Conservation (phyloP, 2,797 vertebrate genomes). For the Mus minutoides region DNA sequence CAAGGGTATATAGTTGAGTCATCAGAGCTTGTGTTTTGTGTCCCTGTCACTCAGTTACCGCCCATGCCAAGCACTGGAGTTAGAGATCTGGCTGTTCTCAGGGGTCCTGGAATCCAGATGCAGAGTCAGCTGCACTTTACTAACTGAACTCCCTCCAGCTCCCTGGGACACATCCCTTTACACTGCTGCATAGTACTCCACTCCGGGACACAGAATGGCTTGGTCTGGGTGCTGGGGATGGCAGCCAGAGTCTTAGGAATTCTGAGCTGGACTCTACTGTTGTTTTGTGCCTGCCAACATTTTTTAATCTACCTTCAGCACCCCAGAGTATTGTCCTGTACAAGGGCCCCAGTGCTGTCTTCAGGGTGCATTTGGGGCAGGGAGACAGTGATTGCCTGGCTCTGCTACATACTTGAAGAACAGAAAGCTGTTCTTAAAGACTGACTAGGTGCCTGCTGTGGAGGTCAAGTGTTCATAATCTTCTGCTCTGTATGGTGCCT, state of each 20-base stretch:
- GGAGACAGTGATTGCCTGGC: neutral
- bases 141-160: neutral
- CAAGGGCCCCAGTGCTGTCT: neutral
- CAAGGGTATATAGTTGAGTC: neutral
- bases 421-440: neutral
- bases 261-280: neutral
- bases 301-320: neutral
- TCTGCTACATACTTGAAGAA: neutral
- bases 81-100: neutral
- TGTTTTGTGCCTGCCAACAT: neutral
- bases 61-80: neutral
- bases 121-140: neutral
- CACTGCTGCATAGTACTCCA: neutral
- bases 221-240: neutral
- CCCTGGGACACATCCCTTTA: neutral
- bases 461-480: neutral
- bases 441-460: neutral
- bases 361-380: neutral
- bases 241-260: neutral
- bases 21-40: neutral
- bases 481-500: no score
- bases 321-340: neutral
- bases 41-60: neutral
- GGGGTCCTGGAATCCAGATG: neutral
- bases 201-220: accelerated